Percentiles rank a stretch among this genome's conserved stretches.
phyloP scores from a whole-genome alignment of 2,113 vertebrate genomes.

The Pteronura brasiliensis region DNA sequence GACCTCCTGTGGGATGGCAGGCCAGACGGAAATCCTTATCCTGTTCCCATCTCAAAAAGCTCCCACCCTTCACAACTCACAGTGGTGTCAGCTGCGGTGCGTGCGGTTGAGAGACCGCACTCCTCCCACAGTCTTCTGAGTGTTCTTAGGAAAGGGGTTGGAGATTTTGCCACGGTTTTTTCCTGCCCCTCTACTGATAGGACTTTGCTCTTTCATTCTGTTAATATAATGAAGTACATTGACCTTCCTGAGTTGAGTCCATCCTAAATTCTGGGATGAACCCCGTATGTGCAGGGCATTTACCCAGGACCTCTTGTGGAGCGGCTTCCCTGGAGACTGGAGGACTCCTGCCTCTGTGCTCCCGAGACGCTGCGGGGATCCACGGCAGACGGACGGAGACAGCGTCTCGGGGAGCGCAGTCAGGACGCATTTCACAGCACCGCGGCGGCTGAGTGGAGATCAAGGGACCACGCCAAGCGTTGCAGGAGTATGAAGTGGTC shows the following conservation, averaged over 20 bases:
- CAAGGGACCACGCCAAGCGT: fast-evolving
- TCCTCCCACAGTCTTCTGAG: neutral
- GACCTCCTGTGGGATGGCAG: fast-evolving
- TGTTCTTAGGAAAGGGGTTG: neutral
- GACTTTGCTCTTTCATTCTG: neutral
- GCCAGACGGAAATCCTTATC: fast-evolving
- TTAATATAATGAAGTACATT: neutral
- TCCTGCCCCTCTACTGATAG: neutral
- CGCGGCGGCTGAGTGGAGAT: neutral
- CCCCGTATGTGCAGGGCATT: too few species aligned
- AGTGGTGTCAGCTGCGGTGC: fast-evolving
- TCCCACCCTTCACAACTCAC: neutral
- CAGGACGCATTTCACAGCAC: neutral
- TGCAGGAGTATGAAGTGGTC: fast-evolving
- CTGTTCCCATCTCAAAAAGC: too few species aligned
- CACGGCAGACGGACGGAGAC: too few species aligned
- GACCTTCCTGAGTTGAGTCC: neutral
- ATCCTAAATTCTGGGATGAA: neutral
- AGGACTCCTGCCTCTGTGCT: neutral
- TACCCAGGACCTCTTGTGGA: neutral
- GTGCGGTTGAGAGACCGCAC: neutral
- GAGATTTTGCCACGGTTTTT: neutral
- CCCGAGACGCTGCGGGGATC: neutral
- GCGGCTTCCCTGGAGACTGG: fast-evolving
- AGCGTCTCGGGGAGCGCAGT: neutral